Percentiles rank a stretch among this genome's conserved stretches.
Conservation (phyloP, 2,113 vertebrate species). For the Colaptes auratus region DNA sequence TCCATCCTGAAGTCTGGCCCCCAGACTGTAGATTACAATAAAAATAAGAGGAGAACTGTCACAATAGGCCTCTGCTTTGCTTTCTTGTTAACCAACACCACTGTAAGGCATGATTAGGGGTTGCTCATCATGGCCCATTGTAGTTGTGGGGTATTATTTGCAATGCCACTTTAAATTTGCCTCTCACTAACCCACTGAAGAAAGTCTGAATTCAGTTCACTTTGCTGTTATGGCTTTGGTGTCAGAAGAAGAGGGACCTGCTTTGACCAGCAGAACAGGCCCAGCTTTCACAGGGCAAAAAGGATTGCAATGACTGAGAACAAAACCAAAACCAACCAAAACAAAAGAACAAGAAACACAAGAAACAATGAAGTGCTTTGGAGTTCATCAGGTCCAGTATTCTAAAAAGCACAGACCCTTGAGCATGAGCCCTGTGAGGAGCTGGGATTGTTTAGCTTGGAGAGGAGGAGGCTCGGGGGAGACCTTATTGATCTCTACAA, state of each 20-base stretch:
- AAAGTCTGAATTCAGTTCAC: neutral
- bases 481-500: too few species aligned
- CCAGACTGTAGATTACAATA: neutral
- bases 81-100: slow-evolving; percentile 23
- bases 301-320: neutral
- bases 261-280: neutral
- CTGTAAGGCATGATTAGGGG: neutral
- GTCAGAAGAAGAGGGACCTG: neutral
- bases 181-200: neutral
- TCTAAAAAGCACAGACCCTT: neutral
- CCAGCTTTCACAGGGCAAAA: neutral
- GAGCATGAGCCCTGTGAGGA: too few species aligned
- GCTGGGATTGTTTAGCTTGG: too few species aligned
- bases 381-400: neutral
- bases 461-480: too few species aligned
- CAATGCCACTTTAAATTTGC: neutral
- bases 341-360: neutral
- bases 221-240: neutral
- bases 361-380: neutral
- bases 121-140: slow-evolving; percentile 16
- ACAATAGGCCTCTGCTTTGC: neutral
- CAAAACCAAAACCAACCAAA: neutral
- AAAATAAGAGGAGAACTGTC: neutral
- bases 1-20: neutral
- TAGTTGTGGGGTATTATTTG: slow-evolving; percentile 13